A percentile compares a stretch with the other conserved stretches of the same genome.
These are phyloP conservation scores for Atractosteus spatula DNA, from an alignment of 2,113 vertebrate species.

Conservation along the genomic window DNA sequence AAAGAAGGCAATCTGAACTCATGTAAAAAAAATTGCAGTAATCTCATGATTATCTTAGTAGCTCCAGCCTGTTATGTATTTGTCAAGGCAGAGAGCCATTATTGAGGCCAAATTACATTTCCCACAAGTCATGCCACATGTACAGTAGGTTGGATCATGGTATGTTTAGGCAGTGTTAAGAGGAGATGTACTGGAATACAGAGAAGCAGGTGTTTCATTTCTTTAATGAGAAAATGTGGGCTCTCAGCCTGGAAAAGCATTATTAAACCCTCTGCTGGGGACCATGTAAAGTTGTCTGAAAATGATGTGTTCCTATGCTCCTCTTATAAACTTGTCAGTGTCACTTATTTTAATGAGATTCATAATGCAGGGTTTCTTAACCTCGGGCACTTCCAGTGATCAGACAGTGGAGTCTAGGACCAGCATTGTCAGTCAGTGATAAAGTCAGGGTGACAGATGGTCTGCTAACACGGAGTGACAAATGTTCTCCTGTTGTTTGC, in stretches of 20 bases:
- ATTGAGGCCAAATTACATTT: constrained; percentile 34
- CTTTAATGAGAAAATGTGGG: constrained; percentile 22
- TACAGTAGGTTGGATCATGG: constrained; percentile 26
- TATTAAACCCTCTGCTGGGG: constrained; percentile 22
- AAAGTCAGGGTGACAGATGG: too few species aligned
- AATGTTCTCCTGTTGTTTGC: too few species aligned
- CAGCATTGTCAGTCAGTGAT: too few species aligned
- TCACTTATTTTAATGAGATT: background rate
- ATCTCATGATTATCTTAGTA: too few species aligned
- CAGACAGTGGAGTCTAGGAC: too few species aligned
- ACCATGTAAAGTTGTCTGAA: background rate
- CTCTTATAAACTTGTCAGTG: constrained; percentile 20
- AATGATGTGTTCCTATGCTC: constrained; percentile 6
- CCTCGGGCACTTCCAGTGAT: too few species aligned
- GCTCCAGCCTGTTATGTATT: background rate
- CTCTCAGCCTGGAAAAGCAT: constrained; percentile 23
- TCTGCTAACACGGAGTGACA: too few species aligned
- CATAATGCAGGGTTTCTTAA: too few species aligned
- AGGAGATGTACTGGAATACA: background rate
- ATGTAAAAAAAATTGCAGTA: too few species aligned
- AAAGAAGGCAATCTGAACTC: too few species aligned
- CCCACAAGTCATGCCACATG: constrained; percentile 29
- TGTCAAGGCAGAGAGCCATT: background rate
- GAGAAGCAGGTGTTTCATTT: constrained; percentile 49
- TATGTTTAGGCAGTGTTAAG: constrained; percentile 35